Percentiles rank a stretch among this genome's conserved stretches.
Conservation (phyloP, 2,113 vertebrate genomes). For the Nerophis lumbriciformis region DNA sequence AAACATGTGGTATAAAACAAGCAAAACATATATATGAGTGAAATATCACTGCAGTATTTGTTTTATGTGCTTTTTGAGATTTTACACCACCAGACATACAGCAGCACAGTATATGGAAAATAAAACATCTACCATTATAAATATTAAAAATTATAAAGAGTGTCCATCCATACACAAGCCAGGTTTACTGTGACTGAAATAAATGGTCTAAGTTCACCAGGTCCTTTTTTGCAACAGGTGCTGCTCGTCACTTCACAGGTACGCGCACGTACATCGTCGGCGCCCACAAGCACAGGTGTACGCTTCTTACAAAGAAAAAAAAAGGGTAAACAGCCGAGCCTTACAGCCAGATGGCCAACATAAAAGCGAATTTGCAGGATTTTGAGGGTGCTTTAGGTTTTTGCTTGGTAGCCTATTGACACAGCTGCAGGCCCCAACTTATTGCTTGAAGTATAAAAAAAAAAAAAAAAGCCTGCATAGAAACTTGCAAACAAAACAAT, state of each 20-base stretch:
- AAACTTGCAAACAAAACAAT: slow-evolving; percentile 52
- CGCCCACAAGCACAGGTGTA: slow-evolving; percentile 51
- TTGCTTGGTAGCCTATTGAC: slow-evolving; percentile 65
- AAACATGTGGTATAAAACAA: too few species aligned
- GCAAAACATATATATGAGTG: too few species aligned
- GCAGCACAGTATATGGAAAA: too few species aligned
- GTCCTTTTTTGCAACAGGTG: slow-evolving; percentile 57
- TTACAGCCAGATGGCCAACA: slow-evolving; percentile 50
- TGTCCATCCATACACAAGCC: background rate
- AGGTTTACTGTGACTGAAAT: background rate
- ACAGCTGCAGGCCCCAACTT: slow-evolving; percentile 72
- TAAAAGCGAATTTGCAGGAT: slow-evolving; percentile 53
- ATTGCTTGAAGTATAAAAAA: slow-evolving; percentile 48
- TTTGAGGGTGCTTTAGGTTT: slow-evolving; percentile 55
- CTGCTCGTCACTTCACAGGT: slow-evolving; percentile 52
- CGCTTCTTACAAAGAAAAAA: slow-evolving; percentile 41
- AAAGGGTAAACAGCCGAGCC: slow-evolving; percentile 50
- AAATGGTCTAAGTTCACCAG: slow-evolving; percentile 20
- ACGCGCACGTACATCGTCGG: slow-evolving; percentile 21
- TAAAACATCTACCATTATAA: too few species aligned
- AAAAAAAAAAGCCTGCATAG: slow-evolving; percentile 49
- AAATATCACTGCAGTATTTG: too few species aligned
- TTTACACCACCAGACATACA: too few species aligned
- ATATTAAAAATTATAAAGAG: background rate
- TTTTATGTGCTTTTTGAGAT: too few species aligned